These are phyloP conservation scores for Meandrusa payeni DNA, from an alignment of 2,888 invertebrate species.

Conservation along the genomic window DNA sequence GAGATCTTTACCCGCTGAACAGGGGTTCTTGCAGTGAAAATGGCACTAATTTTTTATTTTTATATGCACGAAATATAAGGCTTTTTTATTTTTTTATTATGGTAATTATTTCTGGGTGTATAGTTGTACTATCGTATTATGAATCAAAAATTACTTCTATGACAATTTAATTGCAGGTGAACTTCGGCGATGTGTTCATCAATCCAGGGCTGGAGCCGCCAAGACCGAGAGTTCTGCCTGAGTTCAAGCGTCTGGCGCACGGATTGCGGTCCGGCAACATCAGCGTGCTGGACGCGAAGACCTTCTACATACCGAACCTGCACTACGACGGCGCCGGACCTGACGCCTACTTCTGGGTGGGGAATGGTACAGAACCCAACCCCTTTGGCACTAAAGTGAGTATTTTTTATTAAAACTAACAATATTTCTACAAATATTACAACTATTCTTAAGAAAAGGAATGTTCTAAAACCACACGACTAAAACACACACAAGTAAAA, in stretches of 20 bases:
- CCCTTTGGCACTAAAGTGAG: constrained; percentile 86
- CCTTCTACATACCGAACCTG: constrained; percentile 94
- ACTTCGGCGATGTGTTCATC: constrained; percentile 93
- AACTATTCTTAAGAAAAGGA: too few relatives aligned
- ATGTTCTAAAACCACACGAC: too few relatives aligned
- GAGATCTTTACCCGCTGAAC: too few relatives aligned
- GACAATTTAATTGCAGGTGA: constrained; percentile 82
- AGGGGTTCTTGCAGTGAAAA: too few relatives aligned
- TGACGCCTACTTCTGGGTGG: constrained; percentile 97
- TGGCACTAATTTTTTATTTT: too few relatives aligned
- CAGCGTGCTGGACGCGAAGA: constrained; percentile 94
- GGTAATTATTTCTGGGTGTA: too few relatives aligned
- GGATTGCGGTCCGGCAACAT: constrained; percentile 95
- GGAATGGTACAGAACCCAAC: constrained; percentile 90
- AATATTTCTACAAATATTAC: too few relatives aligned
- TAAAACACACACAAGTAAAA: too few relatives aligned
- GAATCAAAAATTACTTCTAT: too few relatives aligned
- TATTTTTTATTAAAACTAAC: constrained; percentile 1
- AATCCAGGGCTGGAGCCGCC: constrained; percentile 89
- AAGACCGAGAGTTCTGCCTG: constrained; percentile 89
- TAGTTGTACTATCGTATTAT: too few relatives aligned
- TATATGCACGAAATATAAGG: too few relatives aligned
- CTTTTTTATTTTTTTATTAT: neutral
- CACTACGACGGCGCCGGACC: constrained; percentile 96
- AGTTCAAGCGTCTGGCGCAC: constrained; percentile 93